These are phyloP conservation scores for Channa maculata DNA, from an alignment of 2,113 vertebrate species.

Conservation along the genomic window DNA sequence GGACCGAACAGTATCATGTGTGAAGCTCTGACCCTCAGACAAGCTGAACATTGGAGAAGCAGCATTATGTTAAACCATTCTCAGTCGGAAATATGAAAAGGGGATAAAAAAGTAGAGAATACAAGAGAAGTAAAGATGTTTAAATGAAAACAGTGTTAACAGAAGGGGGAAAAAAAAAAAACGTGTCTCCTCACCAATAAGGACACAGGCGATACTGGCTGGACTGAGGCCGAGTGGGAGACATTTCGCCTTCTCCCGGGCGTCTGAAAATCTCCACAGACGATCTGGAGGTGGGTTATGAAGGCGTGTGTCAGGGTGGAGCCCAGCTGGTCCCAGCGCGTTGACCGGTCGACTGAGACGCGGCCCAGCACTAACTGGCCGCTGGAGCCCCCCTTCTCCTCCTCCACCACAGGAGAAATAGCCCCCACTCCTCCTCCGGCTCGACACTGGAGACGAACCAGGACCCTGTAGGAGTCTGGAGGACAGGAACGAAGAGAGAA, in stretches of 20 bases:
- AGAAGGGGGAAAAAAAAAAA: neutral
- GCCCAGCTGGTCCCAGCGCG: slow-evolving; percentile 65
- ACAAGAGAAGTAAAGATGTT: too few relatives aligned
- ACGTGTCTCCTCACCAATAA: slow-evolving; percentile 60
- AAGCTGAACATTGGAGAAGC: too few relatives aligned
- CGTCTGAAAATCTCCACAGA: slow-evolving; percentile 51
- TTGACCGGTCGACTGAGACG: slow-evolving; percentile 52
- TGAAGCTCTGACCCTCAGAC: neutral
- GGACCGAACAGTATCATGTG: neutral
- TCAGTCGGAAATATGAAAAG: too few relatives aligned
- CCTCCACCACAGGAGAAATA: slow-evolving; percentile 57
- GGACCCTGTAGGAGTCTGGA: slow-evolving; percentile 72
- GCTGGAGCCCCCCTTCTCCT: neutral
- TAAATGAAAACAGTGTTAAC: too few relatives aligned
- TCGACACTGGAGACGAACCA: slow-evolving; percentile 62
- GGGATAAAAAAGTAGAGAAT: too few relatives aligned
- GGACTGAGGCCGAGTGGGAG: slow-evolving; percentile 64
- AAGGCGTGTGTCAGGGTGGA: slow-evolving; percentile 54
- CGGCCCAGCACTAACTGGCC: slow-evolving; percentile 51
- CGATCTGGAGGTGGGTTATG: slow-evolving; percentile 60
- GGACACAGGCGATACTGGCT: slow-evolving; percentile 60
- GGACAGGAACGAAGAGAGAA: neutral
- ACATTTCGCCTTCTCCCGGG: slow-evolving; percentile 48
- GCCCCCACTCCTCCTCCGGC: slow-evolving; percentile 17
- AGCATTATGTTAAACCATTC: too few relatives aligned